Evolutionary conservation across 1,140 invertebrate genomes (phyloP), one percentile per base, ranked within the genome.

Genomic region (Drosophila persimilis): DNA sequence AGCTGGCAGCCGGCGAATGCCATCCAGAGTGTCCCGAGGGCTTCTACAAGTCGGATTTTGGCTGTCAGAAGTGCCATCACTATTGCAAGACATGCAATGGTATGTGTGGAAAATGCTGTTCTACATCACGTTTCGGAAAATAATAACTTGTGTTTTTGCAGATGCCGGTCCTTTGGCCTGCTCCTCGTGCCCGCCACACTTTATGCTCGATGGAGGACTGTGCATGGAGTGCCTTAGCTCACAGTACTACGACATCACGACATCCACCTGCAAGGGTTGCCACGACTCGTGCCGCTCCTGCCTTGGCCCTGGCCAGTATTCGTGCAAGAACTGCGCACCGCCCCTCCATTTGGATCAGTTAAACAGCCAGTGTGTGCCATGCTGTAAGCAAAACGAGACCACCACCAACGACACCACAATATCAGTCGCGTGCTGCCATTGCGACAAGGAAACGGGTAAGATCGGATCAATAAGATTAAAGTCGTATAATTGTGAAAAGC

Each of bases 21-120:
- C 94, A 96, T 77, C 94, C 95, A 0, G 94, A 95, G 80, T 97
- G 97, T 92, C 97, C 97, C 3, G 94, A 96, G 90, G 95, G 96
- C 17, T 96, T 95, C 90, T 96, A 96, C 90, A 95, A 96, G 86
- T 95, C 95, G 0, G 93, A 94, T 39, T 96, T 94, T 77, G 95
- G 96, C 1, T 97, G 96, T 74, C 95, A 96, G 73, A 96, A 96
- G 85, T 97, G 96, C 85, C 96, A 97, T 92, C 95, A 96, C 88
- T 96, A 95, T 80, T 97, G 96, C 90, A 94, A 94, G 53, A 95
- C 96, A 62, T 97, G 96, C 89, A 94, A 95, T 90, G 96, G 95
- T 95, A 91, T 77, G 73, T 90, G 39, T 3, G 6, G 46, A 35
- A 39, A 48, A 64, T 6, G 45, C 9, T 45, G 0, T 6, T 41